Evolutionary conservation across 2,797 vertebrate genomes (phyloP).

Genomic region (Pipistrellus nathusii): DNA sequence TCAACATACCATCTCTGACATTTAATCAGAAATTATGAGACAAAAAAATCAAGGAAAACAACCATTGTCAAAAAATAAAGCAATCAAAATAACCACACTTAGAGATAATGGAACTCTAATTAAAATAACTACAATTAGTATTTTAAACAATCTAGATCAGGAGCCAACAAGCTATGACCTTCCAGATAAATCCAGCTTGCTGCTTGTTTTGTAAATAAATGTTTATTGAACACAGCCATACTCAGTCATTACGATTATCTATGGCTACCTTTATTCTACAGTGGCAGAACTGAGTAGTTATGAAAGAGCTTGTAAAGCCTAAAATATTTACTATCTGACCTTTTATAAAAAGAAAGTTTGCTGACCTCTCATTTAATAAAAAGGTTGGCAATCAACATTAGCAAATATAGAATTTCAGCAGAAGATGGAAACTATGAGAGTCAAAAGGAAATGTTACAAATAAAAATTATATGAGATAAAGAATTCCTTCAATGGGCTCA

Average conservation of each 20-base stretch:
- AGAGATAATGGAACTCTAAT: neutral
- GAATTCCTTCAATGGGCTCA: neutral
- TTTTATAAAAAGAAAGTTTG: slow-evolving; percentile 9
- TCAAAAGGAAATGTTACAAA: neutral
- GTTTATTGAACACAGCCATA: neutral
- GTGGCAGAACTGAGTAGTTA: neutral
- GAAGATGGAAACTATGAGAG: neutral
- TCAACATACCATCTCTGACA: neutral
- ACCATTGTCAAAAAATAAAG: neutral
- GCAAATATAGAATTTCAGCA: neutral
- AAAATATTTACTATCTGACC: neutral
- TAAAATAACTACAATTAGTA: slow-evolving; percentile 19
- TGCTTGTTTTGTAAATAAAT: neutral
- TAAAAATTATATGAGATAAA: neutral
- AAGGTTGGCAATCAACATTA: neutral
- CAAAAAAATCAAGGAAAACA: neutral
- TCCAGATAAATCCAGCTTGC: neutral
- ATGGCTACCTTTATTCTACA: neutral
- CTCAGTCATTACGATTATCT: neutral
- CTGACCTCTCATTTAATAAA: neutral
- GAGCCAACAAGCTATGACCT: neutral
- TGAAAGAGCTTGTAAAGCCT: neutral
- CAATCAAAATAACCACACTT: slow-evolving; percentile 25
- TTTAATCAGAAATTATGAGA: neutral
- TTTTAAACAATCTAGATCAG: neutral